Evolutionary conservation across 2,797 vertebrate genomes (phyloP), one percentile per base, ranked within the genome.

Genomic region (Sebastolobus alascanus): DNA sequence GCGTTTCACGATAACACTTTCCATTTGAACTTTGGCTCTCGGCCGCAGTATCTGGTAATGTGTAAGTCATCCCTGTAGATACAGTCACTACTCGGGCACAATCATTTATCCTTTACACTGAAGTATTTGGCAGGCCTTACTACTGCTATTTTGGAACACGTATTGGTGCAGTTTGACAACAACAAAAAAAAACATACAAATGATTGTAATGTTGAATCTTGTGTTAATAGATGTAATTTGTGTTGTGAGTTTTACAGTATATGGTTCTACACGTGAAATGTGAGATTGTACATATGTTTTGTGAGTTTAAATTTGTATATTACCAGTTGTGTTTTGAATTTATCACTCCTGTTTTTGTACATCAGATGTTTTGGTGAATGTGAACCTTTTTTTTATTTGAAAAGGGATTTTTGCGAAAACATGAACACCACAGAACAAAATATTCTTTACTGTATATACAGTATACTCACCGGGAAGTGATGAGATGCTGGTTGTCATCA

Each of bases 211-310:
- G 90, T 94, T 85, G 92, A 95, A 94, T 94, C 83, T 95, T 93
- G 85, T 95, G 95, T 96, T 93, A 76, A 93, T 95, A 78, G 92
- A 83, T 94, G 94, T 96, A 93, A 94, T 95, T 96, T 96, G 96
- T 96, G 93, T 96, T 93, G 96, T 96, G 95, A 94, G 91, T 95
- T 94, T 94, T 95, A 94, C 86, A 93, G 86, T 96, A 94, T 95
- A 95, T 89, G 92, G 95, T 95, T 94, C 93, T 93, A 95, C 92
- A 78, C 84, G 93, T 95, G 93, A 95, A 94, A 95, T 73, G 92
- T 95, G 95, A 97, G 93, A 94, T 94, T 95, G 96, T 96, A 95
- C 95, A 95, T 96, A 96, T 79, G 92, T 93, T 90, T 87, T 94
- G 95, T 96, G 94, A 95, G 94, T 93, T 88, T 91, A 90, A 94